These are phyloP conservation scores for Isichthys henryi DNA, from an alignment of 2,113 vertebrate species.

Conservation along the genomic window DNA sequence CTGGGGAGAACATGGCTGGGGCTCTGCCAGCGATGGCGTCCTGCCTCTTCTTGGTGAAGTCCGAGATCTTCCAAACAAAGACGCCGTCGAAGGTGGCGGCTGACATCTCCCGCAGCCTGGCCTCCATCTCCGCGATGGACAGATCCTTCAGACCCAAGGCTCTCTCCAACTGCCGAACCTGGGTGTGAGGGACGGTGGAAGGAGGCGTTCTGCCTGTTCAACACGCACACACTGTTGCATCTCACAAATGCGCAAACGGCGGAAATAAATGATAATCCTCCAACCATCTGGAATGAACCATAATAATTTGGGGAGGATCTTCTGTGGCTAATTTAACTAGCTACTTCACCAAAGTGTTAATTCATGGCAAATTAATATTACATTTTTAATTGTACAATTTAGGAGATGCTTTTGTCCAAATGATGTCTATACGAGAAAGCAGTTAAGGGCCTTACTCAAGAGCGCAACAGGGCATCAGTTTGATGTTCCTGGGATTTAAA, in stretches of 20 bases:
- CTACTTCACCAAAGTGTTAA: neutral
- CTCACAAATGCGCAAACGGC: neutral
- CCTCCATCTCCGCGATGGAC: conserved; percentile 87
- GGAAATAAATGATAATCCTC: neutral
- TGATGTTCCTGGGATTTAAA: neutral
- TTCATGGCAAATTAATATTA: neutral
- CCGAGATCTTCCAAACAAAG: conserved; percentile 92
- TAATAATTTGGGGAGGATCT: neutral
- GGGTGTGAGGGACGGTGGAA: neutral
- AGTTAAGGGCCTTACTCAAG: neutral
- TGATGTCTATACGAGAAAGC: neutral
- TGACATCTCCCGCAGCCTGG: conserved; percentile 77
- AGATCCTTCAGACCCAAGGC: conserved; percentile 87
- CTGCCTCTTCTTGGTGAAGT: conserved; percentile 85
- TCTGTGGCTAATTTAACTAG: neutral
- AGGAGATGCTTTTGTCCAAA: neutral
- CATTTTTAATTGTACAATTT: neutral
- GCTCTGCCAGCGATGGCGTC: conserved; percentile 82
- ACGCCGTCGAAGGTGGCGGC: conserved; percentile 82
- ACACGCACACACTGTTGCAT: neutral
- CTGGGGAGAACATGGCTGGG: conserved; percentile 94
- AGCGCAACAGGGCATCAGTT: neutral
- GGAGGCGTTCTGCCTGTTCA: neutral
- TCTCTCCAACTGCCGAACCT: conserved; percentile 93
- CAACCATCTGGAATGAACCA: neutral